A percentile compares a stretch with the other conserved stretches of the same genome.
Conservation (phyloP, 2,797 vertebrate genomes). For the Linurgus olivaceus region DNA sequence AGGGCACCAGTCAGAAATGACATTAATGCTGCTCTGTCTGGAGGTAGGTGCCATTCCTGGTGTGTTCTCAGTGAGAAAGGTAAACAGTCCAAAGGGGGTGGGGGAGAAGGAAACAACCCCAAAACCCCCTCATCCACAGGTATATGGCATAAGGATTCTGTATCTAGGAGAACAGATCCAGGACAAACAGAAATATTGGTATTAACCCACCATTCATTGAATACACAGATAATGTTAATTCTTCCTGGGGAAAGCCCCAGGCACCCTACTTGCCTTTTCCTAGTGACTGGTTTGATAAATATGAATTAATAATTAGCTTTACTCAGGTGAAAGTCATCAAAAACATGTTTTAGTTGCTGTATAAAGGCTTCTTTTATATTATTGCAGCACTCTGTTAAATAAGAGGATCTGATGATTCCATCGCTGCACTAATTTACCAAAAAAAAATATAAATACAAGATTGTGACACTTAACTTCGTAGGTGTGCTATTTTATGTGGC, state of each 20-base stretch:
- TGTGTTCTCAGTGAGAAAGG: neutral
- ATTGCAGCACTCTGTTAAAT: neutral
- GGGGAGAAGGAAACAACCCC: fast-evolving
- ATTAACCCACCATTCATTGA: neutral
- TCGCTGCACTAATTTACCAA: neutral
- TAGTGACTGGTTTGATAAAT: neutral
- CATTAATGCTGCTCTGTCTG: neutral
- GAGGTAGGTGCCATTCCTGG: neutral
- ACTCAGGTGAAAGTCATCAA: neutral
- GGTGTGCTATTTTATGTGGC: neutral
- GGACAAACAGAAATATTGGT: neutral
- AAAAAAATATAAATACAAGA: neutral
- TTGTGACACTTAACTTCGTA: neutral
- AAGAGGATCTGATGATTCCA: neutral
- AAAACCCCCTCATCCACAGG: neutral
- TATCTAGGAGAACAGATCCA: neutral
- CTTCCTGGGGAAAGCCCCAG: neutral
- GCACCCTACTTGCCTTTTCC: neutral
- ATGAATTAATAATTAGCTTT: neutral
- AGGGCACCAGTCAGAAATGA: neutral
- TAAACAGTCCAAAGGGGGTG: neutral
- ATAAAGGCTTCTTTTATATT: neutral
- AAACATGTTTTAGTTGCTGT: neutral
- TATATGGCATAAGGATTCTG: neutral
- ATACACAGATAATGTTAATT: neutral